phyloP scores from a whole-genome alignment of 53 echinoderm and acorn worm genomes.

The Temnopleurus reevesii region DNA sequence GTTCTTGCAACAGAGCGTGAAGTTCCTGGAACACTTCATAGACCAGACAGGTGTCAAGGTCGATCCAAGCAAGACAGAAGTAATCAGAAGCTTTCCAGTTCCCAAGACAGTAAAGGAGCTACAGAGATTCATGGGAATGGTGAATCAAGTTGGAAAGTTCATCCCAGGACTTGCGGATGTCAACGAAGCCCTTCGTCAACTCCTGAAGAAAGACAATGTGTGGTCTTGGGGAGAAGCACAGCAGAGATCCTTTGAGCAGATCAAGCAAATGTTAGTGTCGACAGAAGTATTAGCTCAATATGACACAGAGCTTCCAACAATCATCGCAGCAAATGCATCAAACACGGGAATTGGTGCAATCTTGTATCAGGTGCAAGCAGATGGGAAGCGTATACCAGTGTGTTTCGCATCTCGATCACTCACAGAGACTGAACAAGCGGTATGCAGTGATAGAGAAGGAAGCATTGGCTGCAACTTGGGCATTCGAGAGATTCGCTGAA shows the following conservation, averaged over 20 bases:
- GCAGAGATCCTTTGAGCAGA: conserved; percentile 5
- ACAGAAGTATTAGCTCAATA: conserved; percentile 54
- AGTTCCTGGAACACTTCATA: conserved; percentile 61
- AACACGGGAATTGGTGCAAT: conserved; percentile 59
- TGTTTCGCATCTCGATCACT: conserved; percentile 68
- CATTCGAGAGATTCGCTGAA: conserved; percentile 60
- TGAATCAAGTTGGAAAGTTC: conserved; percentile 72
- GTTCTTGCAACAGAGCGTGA: conserved; percentile 38
- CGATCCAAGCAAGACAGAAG: conserved; percentile 57
- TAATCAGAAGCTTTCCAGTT: conserved; percentile 45
- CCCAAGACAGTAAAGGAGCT: conserved; percentile 64
- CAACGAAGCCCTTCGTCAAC: conserved; percentile 53
- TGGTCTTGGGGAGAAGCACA: conserved; percentile 63
- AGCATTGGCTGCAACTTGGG: conserved; percentile 73
- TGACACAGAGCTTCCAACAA: conserved; percentile 38
- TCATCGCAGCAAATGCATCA: conserved; percentile 59
- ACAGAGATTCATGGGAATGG: conserved; percentile 71
- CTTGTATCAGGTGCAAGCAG: conserved; percentile 49
- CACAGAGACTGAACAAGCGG: conserved; percentile 50
- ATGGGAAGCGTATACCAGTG: conserved; percentile 63
- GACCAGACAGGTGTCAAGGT: conserved; percentile 37
- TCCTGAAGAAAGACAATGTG: conserved; percentile 58
- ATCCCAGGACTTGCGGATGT: conserved; percentile 47
- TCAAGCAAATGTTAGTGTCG: neutral
- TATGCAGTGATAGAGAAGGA: conserved; percentile 71